phyloP scores from a whole-genome alignment of 2,113 vertebrate species.

The Piprites chloris region DNA sequence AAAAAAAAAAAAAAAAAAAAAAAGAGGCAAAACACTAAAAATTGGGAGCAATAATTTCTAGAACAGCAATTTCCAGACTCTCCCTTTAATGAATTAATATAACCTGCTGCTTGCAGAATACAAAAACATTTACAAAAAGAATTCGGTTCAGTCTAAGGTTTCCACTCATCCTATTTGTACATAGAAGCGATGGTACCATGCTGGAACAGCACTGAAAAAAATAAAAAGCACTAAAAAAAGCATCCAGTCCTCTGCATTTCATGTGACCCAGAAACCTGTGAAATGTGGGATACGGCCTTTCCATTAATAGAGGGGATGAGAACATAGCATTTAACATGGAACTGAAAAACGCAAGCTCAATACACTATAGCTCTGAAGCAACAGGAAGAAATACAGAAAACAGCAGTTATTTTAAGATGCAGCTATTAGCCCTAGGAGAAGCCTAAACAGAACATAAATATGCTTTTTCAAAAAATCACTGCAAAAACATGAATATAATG shows the following conservation, averaged over 20 bases:
- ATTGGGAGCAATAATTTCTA: neutral
- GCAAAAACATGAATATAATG: neutral
- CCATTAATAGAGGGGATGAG: neutral
- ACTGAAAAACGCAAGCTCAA: neutral
- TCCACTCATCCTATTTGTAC: neutral
- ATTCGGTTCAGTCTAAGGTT: neutral
- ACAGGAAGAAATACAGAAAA: neutral
- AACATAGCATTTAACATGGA: neutral
- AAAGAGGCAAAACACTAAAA: neutral
- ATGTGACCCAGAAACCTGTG: neutral
- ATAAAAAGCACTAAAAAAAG: neutral
- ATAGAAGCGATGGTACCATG: neutral
- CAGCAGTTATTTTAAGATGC: neutral
- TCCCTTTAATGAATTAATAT: neutral
- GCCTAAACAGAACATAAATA: neutral
- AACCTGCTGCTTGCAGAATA: neutral
- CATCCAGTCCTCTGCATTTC: neutral
- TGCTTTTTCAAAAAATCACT: neutral
- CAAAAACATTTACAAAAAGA: neutral
- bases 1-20: neutral
- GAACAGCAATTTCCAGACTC: neutral
- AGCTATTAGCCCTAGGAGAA: neutral
- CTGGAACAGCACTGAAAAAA: neutral
- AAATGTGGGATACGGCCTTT: neutral
- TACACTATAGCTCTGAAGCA: neutral